Evolutionary conservation across 92 coral and sea anemone species (phyloP), one percentile per base, ranked within the genome.

Genomic region (Metridium senile): DNA sequence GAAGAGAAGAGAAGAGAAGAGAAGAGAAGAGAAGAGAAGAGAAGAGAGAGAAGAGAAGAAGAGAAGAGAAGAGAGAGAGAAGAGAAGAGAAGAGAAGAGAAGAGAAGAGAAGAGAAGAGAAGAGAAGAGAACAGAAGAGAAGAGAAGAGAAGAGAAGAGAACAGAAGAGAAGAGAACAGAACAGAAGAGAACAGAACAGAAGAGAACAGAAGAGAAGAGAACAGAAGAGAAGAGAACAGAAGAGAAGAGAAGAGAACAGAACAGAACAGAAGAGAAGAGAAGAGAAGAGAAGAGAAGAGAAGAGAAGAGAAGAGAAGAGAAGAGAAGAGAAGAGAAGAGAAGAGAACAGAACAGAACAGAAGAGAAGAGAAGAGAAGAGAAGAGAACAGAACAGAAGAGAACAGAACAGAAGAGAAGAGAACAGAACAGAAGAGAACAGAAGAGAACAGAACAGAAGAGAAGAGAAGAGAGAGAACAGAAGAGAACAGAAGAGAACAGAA

Each of bases 301-400:
- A 39, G 49, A 39, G 49, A 39, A 39, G 8, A 39, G 49, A 39
- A 39, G 49, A 39, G 49, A 39, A 39, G 8, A 39, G 49, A 39
- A 39, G 49, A 39, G 49, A 39, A 39, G 8, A 39, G 49, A 39
- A 39, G 49, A 39, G 49, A 39, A 39, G 8, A 39, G 49, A 39
- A 39, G 49, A 54, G 59, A 16, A 54, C 59, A 54, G 59, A 16
- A 54, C n/a, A 54, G 59, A 16, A 54, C 59, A 54, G 59, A 16
- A 54, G 21, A 54, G 59, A 16, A 54, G 9, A 54, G 59, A 16
- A 54, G 21, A 54, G 59, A 16, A 54, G 9, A 54, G 59, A 16
- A 54, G 21, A 54, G 59, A 16, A 54, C 59, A 54, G 59, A 16
- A 54, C n/a, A 54, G 59, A 16, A 54, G 9, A 54, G 59, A 16